phyloP scores from a whole-genome alignment of 2,888 invertebrate species.

The Volucella zonaria region DNA sequence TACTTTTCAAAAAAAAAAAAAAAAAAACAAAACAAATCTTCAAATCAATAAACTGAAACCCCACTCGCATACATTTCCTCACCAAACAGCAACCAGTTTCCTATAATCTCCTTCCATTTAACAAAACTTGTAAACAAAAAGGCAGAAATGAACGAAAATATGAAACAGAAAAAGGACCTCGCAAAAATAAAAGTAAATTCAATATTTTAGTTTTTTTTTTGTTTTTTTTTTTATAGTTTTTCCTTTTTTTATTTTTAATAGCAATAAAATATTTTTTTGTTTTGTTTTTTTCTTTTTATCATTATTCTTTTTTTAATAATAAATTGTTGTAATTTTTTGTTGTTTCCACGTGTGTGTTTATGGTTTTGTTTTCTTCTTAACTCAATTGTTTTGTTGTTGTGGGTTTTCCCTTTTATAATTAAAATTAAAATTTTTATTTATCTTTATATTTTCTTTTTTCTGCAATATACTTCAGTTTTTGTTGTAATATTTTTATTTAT shows the following conservation, averaged over 20 bases:
- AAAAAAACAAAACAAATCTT: no score
- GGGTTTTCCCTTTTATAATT: slow-evolving; percentile 21
- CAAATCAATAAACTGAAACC: no score
- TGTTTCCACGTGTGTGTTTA: slow-evolving; percentile 43
- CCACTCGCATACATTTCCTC: neutral
- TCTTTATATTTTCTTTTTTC: slow-evolving; percentile 41
- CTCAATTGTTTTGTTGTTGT: slow-evolving; percentile 48
- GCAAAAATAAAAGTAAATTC: slow-evolving; percentile 33
- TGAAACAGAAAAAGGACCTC: slow-evolving; percentile 18
- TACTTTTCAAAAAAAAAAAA: no score
- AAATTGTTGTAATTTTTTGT: slow-evolving; percentile 51
- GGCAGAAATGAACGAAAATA: slow-evolving; percentile 18
- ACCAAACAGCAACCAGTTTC: slow-evolving; percentile 1
- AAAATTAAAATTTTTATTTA: slow-evolving; percentile 37
- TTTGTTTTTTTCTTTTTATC: slow-evolving; percentile 43
- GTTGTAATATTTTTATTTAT: slow-evolving; percentile 49
- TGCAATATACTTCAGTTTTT: slow-evolving; percentile 69
- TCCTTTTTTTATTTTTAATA: slow-evolving; percentile 68
- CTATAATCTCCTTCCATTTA: neutral
- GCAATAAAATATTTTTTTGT: slow-evolving; percentile 65
- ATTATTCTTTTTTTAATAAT: slow-evolving; percentile 60
- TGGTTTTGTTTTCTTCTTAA: slow-evolving; percentile 36
- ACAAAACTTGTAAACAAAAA: neutral
- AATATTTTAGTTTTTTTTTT: slow-evolving; percentile 40
- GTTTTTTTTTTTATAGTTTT: slow-evolving; percentile 49